Percentiles rank a stretch among this genome's conserved stretches.
These are phyloP conservation scores for Channallabes apus DNA, from an alignment of 2,797 vertebrate genomes.

Conservation along the genomic window DNA sequence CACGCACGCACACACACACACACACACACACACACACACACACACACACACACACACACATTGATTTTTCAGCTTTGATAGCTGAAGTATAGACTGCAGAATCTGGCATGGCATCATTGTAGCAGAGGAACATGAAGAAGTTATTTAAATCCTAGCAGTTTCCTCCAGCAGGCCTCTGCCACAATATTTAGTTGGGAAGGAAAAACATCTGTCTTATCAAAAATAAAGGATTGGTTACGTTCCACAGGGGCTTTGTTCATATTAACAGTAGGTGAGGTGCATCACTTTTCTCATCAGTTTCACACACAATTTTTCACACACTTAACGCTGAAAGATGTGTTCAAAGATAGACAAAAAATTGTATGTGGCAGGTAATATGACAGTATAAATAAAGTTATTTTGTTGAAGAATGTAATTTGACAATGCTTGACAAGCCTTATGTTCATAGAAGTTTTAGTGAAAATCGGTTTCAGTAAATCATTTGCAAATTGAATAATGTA, in stretches of 20 bases:
- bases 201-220: conserved; percentile 52
- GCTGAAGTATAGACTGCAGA: conserved; percentile 76
- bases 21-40: conserved; percentile 68
- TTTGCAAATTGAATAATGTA: background rate
- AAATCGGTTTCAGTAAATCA: background rate
- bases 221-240: conserved; percentile 41
- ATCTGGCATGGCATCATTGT: conserved; percentile 69
- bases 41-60: conserved; percentile 64
- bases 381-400: background rate
- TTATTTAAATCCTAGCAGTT: conserved; percentile 52
- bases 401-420: background rate
- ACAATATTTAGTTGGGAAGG: conserved; percentile 53
- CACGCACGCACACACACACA: conserved; percentile 69
- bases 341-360: conserved; percentile 36
- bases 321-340: conserved; percentile 37
- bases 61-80: conserved; percentile 68
- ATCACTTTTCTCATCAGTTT: conserved; percentile 40
- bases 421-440: background rate
- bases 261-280: conserved; percentile 46
- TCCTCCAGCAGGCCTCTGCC: conserved; percentile 61
- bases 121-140: conserved; percentile 38
- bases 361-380: conserved; percentile 27
- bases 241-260: conserved; percentile 47
- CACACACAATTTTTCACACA: conserved; percentile 48
- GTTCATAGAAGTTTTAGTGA: background rate